Evolutionary conservation across 2,113 vertebrate genomes (phyloP), one percentile per base, ranked within the genome.

Genomic region (Pygoscelis antarcticus): DNA sequence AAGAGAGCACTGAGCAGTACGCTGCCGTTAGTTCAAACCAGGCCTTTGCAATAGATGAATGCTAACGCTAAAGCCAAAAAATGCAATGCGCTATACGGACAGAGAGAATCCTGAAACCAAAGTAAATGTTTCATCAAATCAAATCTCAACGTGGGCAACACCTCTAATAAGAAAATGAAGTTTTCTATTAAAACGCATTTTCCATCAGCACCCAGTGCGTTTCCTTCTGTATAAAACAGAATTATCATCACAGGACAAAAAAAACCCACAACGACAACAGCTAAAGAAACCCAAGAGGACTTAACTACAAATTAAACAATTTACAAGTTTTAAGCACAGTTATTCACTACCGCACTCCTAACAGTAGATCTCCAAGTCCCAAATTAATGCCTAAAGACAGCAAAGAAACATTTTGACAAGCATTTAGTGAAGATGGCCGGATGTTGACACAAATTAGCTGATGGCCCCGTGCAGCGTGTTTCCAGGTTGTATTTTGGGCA

Each of bases 51-150:
- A 21, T 0, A 44, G 71, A 10, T 6, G 22, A 61, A 40, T 9
- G 30, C 15, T 16, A 38, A 42, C 0, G 3, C 70, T 25, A 19
- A 40, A 49, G 52, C 18, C 19, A 55, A 44, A 64, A 38, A 64
- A 21, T 1, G 19, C 40, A 25, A 9, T 0, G 13, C 6, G 3
- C 36, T 11, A 3, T 4, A 7, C 0, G 1, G 14, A 25, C 18
- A 55, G 13, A 22, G 29, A 78, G 40, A 68, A 55, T 8, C 46
- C 46, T 36, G 36, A 42, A 86, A 66, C 38, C 36, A 16, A 60
- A 69, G 44, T 5, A 19, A 62, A 30, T 9, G 6, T 11, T 16
- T 34, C 54, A 17, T 13, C 60, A 68, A 52, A 66, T 2, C 10
- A 40, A 77, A 61, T 6, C 27, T 44, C 40, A 36, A 13, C 2